Evolutionary conservation across 2,113 vertebrate genomes (phyloP), one percentile per base, ranked within the genome.

Genomic region (Neolamprologus devosi): DNA sequence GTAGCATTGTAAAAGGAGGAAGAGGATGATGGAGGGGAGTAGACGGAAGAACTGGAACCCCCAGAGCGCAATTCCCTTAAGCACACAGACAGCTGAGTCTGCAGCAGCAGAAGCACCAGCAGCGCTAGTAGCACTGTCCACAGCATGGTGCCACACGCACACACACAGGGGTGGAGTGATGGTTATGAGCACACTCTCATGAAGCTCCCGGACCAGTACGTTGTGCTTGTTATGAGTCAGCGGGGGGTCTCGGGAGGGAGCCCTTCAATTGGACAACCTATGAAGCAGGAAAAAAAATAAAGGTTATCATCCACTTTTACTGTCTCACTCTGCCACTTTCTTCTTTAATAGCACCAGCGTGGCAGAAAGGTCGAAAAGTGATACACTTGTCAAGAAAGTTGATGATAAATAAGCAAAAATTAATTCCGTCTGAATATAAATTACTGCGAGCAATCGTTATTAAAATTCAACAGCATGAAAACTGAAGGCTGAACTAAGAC

Each of bases 81-180:
- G 92, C 96, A 96, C 60, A 94, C 83, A 78, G 93, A 94, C 88
- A 97, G 92, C 93, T 96, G 96, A 89, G 95, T 94, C 90, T 97
- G 96, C 89, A 97, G 96, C 87, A 97, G 89, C 87, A 97, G 93
- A 65, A 97, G 91, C 80, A 96, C 87, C 89, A 96, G 90, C 79
- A 97, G 91, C 3, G 95, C 96, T 16, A 96, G 93, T 7, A 97
- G 88, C 89, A 96, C 89, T 3, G 96, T 97, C 96, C 96, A 96
- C 90, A 96, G 93, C 96, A 97, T 97, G 96, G 91, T 90, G 90
- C 87, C 87, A 13, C 73, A 75, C 86, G 57, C 80, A 80, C 54
- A 54, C 83, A 68, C 83, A 80, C 83, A 51, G 9, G 57, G 84
- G 85, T 37, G 87, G 88, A 65, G 84, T 37, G 53, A 65, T 49